phyloP scores from a whole-genome alignment of 2,888 invertebrate species.

The Buathra laborator region DNA sequence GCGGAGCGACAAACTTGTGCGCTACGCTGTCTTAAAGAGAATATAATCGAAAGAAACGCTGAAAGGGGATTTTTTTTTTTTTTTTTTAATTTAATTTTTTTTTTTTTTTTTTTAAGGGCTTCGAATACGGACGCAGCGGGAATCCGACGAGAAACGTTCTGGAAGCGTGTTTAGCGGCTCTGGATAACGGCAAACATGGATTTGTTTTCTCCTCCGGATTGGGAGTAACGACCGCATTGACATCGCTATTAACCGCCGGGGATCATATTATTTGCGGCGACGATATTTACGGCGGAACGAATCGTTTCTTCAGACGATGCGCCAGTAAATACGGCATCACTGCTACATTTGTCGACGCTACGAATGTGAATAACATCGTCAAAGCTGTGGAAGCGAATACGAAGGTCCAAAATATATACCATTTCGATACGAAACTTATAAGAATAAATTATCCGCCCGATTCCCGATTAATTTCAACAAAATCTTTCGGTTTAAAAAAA shows the following conservation, averaged over 20 bases:
- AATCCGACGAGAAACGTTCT: constrained; percentile 97
- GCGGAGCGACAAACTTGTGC: not conserved
- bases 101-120: constrained; percentile 88
- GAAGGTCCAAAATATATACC: constrained; percentile 88
- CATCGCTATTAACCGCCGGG: constrained; percentile 91
- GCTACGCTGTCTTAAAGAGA: not conserved
- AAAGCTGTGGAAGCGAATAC: constrained; percentile 93
- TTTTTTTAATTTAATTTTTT: not conserved
- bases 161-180: constrained; percentile 94
- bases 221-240: constrained; percentile 92
- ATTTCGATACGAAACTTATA: not conserved
- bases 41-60: no score
- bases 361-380: constrained; percentile 88
- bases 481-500: not conserved
- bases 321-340: constrained; percentile 90
- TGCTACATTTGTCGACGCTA: constrained; percentile 92
- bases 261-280: constrained; percentile 97
- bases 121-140: constrained; percentile 96
- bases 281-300: constrained; percentile 98
- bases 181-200: constrained; percentile 96
- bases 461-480: not conserved
- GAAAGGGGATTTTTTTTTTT: no score
- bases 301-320: constrained; percentile 89
- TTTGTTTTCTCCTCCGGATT: constrained; percentile 95
- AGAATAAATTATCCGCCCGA: no score